Conservation (phyloP, 2,888 invertebrate genomes). For the Thereva nobilitata region DNA sequence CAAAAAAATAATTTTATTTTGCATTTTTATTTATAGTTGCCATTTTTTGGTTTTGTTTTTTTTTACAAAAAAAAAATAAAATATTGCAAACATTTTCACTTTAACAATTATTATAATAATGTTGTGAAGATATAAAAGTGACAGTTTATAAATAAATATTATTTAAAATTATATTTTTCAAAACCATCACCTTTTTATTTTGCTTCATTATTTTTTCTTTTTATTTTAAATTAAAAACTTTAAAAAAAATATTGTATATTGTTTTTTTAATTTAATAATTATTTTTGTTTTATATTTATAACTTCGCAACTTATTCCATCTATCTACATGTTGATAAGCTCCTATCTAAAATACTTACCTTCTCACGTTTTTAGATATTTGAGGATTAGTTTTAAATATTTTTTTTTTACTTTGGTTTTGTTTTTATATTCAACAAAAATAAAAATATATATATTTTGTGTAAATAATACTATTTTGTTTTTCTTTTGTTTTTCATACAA, state of each 20-base stretch:
- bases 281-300: slow-evolving; percentile 23
- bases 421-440: too few species aligned
- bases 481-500: slow-evolving; percentile 4
- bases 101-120: too few species aligned
- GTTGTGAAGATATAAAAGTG: too few species aligned
- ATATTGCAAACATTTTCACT: too few species aligned
- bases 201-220: slow-evolving; percentile 3
- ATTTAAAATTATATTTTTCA: too few species aligned
- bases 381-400: slow-evolving; percentile 1
- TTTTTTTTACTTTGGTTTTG: slow-evolving; percentile 9
- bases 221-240: slow-evolving; percentile 17
- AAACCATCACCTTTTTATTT: too few species aligned
- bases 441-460: slow-evolving; percentile 21
- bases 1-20: too few species aligned
- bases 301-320: slow-evolving; percentile 25
- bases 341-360: slow-evolving; percentile 39
- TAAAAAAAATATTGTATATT: slow-evolving; percentile 17
- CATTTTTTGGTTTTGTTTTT: too few species aligned
- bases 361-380: slow-evolving; percentile 16
- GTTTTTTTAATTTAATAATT: slow-evolving; percentile 2
- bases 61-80: too few species aligned
- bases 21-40: too few species aligned
- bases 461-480: slow-evolving; percentile 19
- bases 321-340: slow-evolving; percentile 34
- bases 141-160: too few species aligned